Evolutionary conservation across 2,113 vertebrate genomes (phyloP).

Genomic region (Lepidothrix coronata): DNA sequence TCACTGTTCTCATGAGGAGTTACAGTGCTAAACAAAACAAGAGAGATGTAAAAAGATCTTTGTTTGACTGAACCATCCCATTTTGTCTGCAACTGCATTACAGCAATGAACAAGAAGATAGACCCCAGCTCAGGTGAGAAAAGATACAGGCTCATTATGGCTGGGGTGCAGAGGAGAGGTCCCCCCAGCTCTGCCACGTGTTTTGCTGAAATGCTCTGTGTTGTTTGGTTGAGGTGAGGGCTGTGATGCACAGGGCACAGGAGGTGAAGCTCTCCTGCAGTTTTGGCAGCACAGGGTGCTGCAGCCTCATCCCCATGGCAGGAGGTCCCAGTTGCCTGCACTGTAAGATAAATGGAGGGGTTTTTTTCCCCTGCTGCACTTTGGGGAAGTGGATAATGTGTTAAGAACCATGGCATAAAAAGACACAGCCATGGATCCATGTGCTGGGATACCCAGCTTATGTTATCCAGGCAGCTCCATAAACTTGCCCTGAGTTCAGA

Average conservation of each 20-base stretch:
- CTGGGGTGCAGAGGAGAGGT: background rate
- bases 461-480: background rate
- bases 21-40: background rate
- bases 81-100: background rate
- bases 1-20: rapidly evolving
- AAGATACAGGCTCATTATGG: rapidly evolving
- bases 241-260: background rate
- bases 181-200: background rate
- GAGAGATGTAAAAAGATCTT: background rate
- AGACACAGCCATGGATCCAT: rapidly evolving
- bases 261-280: background rate
- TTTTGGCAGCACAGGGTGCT: background rate
- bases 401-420: background rate
- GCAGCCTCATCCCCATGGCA: background rate
- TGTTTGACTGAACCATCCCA: background rate
- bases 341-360: background rate
- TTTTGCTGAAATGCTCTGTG: background rate
- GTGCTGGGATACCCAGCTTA: background rate
- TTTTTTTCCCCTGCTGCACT: background rate
- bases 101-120: background rate
- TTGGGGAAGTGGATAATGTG: background rate
- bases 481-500: rapidly evolving
- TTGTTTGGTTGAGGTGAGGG: background rate
- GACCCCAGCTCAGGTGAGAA: background rate
- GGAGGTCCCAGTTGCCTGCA: background rate